Evolutionary conservation across 2,113 vertebrate genomes (phyloP).

Genomic region (Takifugu flavidus): DNA sequence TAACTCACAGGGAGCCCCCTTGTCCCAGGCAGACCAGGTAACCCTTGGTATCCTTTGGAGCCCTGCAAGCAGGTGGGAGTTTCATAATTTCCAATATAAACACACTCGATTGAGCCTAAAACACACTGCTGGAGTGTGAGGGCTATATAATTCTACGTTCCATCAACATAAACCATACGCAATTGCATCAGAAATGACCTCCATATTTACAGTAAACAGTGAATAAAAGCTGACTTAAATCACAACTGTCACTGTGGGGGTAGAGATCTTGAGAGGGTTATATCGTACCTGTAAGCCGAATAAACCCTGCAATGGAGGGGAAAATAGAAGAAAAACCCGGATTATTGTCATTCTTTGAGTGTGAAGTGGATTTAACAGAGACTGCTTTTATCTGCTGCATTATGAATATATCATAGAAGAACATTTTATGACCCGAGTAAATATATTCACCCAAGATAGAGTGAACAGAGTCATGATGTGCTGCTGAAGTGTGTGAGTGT

Average conservation of each 20-base stretch:
- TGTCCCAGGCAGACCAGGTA: slow-evolving; percentile 71
- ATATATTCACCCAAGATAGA: slow-evolving; percentile 13
- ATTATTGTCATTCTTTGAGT: slow-evolving; percentile 27
- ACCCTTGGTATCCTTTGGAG: slow-evolving; percentile 80
- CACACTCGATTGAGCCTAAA: background rate
- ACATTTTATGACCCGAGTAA: slow-evolving; percentile 20
- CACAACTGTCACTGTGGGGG: slow-evolving; percentile 6
- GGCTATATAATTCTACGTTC: slow-evolving; percentile 19
- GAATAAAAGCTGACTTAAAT: slow-evolving; percentile 7
- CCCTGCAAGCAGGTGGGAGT: slow-evolving; percentile 68
- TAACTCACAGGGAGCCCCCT: slow-evolving; percentile 77
- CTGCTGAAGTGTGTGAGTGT: slow-evolving; percentile 19
- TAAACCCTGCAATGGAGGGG: slow-evolving; percentile 71
- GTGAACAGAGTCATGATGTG: slow-evolving; percentile 12
- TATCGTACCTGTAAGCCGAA: slow-evolving; percentile 80
- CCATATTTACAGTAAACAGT: slow-evolving; percentile 10
- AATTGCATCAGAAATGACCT: background rate
- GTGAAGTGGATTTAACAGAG: slow-evolving; percentile 15
- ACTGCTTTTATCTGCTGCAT: slow-evolving; percentile 29
- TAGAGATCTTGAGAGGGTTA: background rate
- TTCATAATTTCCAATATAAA: background rate
- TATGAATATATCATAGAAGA: slow-evolving; percentile 18
- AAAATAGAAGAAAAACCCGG: slow-evolving; percentile 28
- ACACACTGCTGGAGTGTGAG: slow-evolving; percentile 1
- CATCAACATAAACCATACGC: slow-evolving; percentile 1